phyloP scores from a whole-genome alignment of 2,888 invertebrate species.

The Ophion ventricosus region DNA sequence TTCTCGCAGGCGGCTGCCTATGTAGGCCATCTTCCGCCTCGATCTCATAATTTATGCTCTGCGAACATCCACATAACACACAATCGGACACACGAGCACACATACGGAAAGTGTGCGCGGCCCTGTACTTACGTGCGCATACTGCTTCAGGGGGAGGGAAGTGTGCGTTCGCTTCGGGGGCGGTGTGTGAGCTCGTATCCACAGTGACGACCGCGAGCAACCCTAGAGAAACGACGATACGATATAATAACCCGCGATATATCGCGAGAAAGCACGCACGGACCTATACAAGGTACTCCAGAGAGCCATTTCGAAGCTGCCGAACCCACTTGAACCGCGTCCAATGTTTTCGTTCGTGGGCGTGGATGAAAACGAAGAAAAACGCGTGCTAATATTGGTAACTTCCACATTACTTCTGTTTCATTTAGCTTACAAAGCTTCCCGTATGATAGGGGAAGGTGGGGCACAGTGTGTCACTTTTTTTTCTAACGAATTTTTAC shows the following conservation, averaged over 20 bases:
- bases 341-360: slow-evolving; percentile 4
- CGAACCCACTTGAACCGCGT: slow-evolving; percentile 7
- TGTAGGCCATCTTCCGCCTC: slow-evolving; percentile 80
- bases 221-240: slow-evolving; percentile 49
- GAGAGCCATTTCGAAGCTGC: slow-evolving; percentile 23
- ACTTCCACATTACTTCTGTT: not conserved
- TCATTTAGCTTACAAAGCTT: not conserved
- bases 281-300: slow-evolving; percentile 46
- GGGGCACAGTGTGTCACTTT: no score
- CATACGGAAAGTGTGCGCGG: not conserved
- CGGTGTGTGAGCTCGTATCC: slow-evolving; percentile 51
- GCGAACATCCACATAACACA: slow-evolving; percentile 28
- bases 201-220: slow-evolving; percentile 60
- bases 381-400: not conserved
- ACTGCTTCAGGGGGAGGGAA: slow-evolving; percentile 4
- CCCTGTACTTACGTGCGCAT: not conserved
- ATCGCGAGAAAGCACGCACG: slow-evolving; percentile 62
- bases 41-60: slow-evolving; percentile 77
- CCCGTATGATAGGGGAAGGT: not conserved
- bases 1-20: slow-evolving; percentile 77
- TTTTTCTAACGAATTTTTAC: not conserved
- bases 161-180: slow-evolving; percentile 40
- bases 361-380: slow-evolving; percentile 13
- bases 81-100: not conserved
- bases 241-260: slow-evolving; percentile 51